phyloP scores from a whole-genome alignment of 2,888 invertebrate species.

The Brachylomia viminalis region DNA sequence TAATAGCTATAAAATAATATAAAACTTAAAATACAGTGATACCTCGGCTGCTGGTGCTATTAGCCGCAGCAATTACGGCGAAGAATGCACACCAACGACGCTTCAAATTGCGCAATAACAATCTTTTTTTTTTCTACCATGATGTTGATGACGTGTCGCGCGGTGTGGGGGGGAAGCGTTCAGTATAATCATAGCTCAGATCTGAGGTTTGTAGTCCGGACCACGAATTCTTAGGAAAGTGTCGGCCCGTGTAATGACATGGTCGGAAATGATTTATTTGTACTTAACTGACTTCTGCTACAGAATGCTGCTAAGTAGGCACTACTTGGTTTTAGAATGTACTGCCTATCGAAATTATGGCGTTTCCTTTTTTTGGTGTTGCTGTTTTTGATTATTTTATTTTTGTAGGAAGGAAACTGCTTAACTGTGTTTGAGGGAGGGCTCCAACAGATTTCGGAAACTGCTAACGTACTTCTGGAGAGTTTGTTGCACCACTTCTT shows the following conservation, averaged over 20 bases:
- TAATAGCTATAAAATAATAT: constrained; percentile 63
- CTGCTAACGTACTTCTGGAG: not conserved
- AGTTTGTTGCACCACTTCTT: not conserved
- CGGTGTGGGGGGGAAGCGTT: constrained; percentile 46
- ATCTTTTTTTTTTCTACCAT: constrained; percentile 60
- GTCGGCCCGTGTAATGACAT: constrained; percentile 70
- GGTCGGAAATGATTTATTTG: constrained; percentile 58
- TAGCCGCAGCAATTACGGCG: constrained; percentile 67
- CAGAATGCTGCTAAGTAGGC: constrained; percentile 20
- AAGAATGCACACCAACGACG: constrained; percentile 68
- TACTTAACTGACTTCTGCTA: constrained; percentile 34
- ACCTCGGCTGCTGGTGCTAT: constrained; percentile 66
- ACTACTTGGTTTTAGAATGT: not conserved
- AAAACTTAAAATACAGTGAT: constrained; percentile 65
- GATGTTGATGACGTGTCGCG: constrained; percentile 67
- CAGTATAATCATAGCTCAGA: constrained; percentile 65
- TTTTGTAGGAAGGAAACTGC: not conserved
- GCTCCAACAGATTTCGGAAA: not conserved
- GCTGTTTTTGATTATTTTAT: not conserved
- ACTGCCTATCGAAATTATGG: not conserved
- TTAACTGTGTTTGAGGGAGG: too few relatives aligned
- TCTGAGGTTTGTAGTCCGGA: constrained; percentile 55
- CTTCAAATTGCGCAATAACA: constrained; percentile 68
- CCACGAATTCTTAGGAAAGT: constrained; percentile 65
- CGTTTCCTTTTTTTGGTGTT: not conserved